phyloP scores from a whole-genome alignment of 2,797 vertebrate species.

The Argya squamiceps region DNA sequence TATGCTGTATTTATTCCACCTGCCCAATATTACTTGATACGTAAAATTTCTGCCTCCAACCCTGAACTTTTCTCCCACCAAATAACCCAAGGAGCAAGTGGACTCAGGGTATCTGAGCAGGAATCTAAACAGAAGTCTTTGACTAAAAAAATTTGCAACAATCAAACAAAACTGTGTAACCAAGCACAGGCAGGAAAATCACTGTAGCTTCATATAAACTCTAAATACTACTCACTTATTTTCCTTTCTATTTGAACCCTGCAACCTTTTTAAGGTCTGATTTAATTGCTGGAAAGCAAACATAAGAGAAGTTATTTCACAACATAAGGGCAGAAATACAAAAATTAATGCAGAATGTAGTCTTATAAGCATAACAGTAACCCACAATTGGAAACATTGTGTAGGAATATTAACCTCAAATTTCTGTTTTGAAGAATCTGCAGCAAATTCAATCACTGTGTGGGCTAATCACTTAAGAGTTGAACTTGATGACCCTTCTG shows the following conservation, averaged over 20 bases:
- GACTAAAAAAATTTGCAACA: not conserved
- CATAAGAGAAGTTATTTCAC: not conserved
- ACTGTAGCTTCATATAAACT: not conserved
- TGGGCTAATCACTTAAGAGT: not conserved
- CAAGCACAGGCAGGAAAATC: not conserved
- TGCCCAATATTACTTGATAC: not conserved
- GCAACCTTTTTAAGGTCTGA: not conserved
- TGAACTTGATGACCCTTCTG: not conserved
- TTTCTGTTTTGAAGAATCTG: not conserved
- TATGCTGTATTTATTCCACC: not conserved
- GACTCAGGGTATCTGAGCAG: not conserved
- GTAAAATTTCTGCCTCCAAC: not conserved
- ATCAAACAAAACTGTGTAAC: not conserved
- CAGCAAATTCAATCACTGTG: not conserved
- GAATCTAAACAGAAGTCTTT: not conserved
- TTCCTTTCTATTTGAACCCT: not conserved
- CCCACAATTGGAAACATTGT: not conserved
- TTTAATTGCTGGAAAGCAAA: slow-evolving; percentile 5
- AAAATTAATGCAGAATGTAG: not conserved
- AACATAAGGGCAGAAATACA: not conserved
- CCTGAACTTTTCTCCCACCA: not conserved
- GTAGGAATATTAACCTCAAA: not conserved
- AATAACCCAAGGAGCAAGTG: not conserved
- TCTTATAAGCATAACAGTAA: not conserved
- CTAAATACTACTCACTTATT: not conserved